Evolutionary conservation across 2,888 invertebrate genomes (phyloP), one percentile per base, ranked within the genome.

Genomic region (Timema cristinae): DNA sequence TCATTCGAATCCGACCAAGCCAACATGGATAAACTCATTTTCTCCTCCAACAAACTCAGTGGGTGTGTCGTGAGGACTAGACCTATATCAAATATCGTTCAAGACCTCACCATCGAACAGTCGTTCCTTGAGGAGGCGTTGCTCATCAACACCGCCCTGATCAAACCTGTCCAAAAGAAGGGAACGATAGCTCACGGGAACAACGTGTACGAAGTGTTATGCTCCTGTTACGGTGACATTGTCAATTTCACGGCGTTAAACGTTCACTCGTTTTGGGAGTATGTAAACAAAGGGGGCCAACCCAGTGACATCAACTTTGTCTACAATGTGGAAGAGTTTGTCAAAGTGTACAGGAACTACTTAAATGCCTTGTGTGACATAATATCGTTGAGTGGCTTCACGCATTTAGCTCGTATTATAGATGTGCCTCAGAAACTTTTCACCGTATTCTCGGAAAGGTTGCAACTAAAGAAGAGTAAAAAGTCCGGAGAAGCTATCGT

Each of bases 361-460:
- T 85, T 90, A 66, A 85, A 88, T 81, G 86, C 88, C 77, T 85
- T 91, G 80, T 91, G 91, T 81, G 90, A 91, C 85, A 85, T 91
- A 75, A 88, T 89, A 79, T 89, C 90, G 77, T 85, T 91, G 75
- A 88, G 89, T 78, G 92, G 91, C 52, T 91, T 91, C 79, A 79
- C 84, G 63, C 87, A 89, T 77, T 88, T 91, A 71, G 86, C 89
- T 75, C 86, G 85, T 80, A 79, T 88, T 69, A 84, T 91, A 73
- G 89, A 90, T 78, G 84, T 88, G 68, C 86, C 88, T 47, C 84
- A 84, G 75, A 83, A 82, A 80, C 79, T 88, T 77, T 84, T 84
- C 78, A 85, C 85, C 79, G 82, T 86, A 77, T 88, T 88, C 79
- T 84, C 84, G 76, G 86, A 87, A 78, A 85, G 86, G 77, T 81